Conservation (phyloP, 2,888 invertebrate species). For the Oeneis ivallda region DNA sequence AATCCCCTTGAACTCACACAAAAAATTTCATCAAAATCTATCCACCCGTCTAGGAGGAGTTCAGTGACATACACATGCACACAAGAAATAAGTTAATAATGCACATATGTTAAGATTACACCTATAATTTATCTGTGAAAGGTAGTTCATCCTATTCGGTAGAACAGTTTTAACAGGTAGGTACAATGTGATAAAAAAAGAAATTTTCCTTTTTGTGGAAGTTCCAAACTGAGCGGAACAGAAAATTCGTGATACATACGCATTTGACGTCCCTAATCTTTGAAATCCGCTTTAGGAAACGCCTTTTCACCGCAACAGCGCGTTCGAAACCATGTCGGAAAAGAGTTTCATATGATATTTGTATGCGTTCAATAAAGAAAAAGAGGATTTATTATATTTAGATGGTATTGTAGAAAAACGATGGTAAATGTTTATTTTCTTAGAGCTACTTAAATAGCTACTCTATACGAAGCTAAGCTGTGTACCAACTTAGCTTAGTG, state of each 20-base stretch:
- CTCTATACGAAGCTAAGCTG: background rate
- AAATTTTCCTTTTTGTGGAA: background rate
- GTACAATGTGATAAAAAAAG: background rate
- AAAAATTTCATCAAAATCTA: too few species aligned
- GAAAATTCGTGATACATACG: conserved; percentile 15
- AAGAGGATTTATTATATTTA: background rate
- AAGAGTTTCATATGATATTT: conserved; percentile 4
- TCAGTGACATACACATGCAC: too few species aligned
- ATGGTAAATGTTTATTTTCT: background rate
- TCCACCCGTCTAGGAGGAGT: too few species aligned
- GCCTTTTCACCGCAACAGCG: conserved; percentile 8
- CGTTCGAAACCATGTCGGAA: background rate
- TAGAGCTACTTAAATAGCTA: background rate
- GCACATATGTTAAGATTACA: too few species aligned
- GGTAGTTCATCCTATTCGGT: too few species aligned
- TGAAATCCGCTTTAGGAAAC: conserved; percentile 13
- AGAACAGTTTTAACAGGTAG: too few species aligned
- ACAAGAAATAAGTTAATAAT: too few species aligned
- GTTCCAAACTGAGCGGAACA: conserved; percentile 24
- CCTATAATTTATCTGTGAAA: too few species aligned
- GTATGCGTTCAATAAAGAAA: conserved; percentile 12
- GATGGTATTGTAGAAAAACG: conserved; percentile 2
- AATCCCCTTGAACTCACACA: too few species aligned
- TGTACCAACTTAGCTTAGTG: too few species aligned
- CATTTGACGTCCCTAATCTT: conserved; percentile 16